Base-by-base conservation (phyloP, 2,888 invertebrate species). In the Drosophila sordidapex region DNA sequence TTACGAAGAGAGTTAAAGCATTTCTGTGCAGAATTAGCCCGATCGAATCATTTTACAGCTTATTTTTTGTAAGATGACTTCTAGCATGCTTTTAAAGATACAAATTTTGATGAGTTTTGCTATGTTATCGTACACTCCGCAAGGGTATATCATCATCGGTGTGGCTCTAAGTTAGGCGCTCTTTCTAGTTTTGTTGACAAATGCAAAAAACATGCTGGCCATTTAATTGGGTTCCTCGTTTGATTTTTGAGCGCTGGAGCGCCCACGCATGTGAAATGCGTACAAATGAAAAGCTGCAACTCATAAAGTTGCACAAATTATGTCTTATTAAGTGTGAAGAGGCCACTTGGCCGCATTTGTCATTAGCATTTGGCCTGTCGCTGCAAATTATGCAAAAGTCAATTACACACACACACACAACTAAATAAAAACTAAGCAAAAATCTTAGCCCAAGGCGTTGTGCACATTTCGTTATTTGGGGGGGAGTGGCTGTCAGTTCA, bases 261-360 rank as follows among this genome's bases (percentile, higher is more conserved):
- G 87, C 86, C 89, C 87, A 88, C 83, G 82, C 78, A 66, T 25
- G 11, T 8, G 35, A 51, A 67, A 63, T 51, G 31, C 38, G 65
- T 56, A 25, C 49, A 66, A 60, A 60, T n/a, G 57, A 54, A 56
- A 59, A 65, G 53, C 73, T 63, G 79, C 70, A 69, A 54, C 81
- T 72, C 89, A 61, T 87, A 87, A 87, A 89, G 76, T 65, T 74
- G 67, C 72, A 27, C 74, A 89, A 87, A 89, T 90, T 83, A 87
- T 87, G 85, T 85, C 89, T 85, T 87, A 87, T 87, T 87, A 90
- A 87, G 87, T 87, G 87, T 81, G 87, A 87, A 87, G 87, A 64
- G 72, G 57, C 74, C 79, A 82, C 61, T 82, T 77, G 82, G 70
- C 70, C 74, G 74, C 80, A 74, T 81, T 81, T 83, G 81, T 82